A percentile compares a stretch with the other conserved stretches of the same genome.
Evolutionary conservation across 2,113 vertebrate genomes (phyloP).

Genomic region (Amphiprion percula): DNA sequence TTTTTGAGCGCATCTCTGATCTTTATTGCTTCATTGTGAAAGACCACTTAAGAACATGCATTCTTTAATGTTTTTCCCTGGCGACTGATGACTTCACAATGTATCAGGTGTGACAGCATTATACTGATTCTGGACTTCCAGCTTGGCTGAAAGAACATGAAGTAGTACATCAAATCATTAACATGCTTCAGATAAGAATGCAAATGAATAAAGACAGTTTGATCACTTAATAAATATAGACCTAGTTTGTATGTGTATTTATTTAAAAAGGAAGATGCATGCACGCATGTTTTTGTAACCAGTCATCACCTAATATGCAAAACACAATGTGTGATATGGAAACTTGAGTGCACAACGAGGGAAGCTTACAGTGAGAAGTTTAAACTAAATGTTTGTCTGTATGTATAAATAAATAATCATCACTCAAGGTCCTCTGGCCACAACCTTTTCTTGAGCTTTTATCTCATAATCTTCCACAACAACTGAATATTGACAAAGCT

Average conservation of each 20-base stretch:
- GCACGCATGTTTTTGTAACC: neutral
- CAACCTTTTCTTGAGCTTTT: too few relatives aligned
- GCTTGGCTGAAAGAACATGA: slow-evolving; percentile 40
- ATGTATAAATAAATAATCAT: too few relatives aligned
- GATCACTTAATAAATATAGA: slow-evolving; percentile 34
- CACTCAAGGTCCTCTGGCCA: too few relatives aligned
- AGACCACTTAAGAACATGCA: slow-evolving; percentile 12
- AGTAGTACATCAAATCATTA: slow-evolving; percentile 23
- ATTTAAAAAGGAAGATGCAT: neutral
- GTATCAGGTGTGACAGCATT: slow-evolving; percentile 27
- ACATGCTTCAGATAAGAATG: slow-evolving; percentile 54
- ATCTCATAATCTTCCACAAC: too few relatives aligned
- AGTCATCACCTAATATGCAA: neutral
- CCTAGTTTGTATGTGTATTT: neutral
- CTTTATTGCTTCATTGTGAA: slow-evolving; percentile 41
- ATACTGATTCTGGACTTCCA: slow-evolving; percentile 18
- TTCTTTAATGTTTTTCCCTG: slow-evolving; percentile 47
- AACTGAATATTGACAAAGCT: too few relatives aligned
- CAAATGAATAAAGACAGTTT: slow-evolving; percentile 73
- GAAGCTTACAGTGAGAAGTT: too few relatives aligned
- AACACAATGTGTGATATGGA: neutral
- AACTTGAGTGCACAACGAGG: too few relatives aligned
- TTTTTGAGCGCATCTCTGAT: slow-evolving; percentile 45
- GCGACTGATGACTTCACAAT: slow-evolving; percentile 51
- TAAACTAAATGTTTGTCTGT: too few relatives aligned